Evolutionary conservation across 2,888 invertebrate genomes (phyloP).

Genomic region (Pyralis farinalis): DNA sequence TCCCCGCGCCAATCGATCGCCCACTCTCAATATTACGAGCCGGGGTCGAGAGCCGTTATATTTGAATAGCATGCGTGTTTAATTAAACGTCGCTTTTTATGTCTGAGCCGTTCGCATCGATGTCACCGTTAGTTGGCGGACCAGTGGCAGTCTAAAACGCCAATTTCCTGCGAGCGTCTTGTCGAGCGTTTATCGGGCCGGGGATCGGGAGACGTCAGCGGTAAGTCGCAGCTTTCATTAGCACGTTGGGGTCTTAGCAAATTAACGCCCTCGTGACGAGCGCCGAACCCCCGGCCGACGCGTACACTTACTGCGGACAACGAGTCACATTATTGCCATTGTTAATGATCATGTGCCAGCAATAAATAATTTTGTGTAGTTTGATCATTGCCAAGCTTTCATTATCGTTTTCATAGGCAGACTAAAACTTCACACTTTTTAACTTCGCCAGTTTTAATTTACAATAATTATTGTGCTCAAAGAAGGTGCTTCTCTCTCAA

Average conservation of each 20-base stretch:
- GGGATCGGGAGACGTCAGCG: conserved; percentile 60
- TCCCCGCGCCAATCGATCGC: conserved; percentile 66
- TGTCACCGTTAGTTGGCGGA: conserved; percentile 41
- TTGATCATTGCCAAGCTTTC: conserved; percentile 4
- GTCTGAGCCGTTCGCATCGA: conserved; percentile 23
- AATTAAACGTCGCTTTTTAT: conserved; percentile 33
- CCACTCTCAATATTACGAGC: conserved; percentile 57
- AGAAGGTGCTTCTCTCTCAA: too few species aligned
- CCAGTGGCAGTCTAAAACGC: conserved; percentile 57
- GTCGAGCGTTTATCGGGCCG: conserved; percentile 57
- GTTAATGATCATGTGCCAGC: conserved; percentile 50
- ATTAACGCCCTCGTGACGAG: conserved; percentile 72
- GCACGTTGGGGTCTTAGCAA: conserved; percentile 63
- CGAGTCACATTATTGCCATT: conserved; percentile 47
- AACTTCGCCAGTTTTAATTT: too few species aligned
- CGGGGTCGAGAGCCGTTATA: conserved; percentile 37
- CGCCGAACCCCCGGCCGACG: conserved; percentile 31
- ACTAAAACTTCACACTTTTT: too few species aligned
- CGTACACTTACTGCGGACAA: conserved; percentile 34
- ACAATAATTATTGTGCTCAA: too few species aligned
- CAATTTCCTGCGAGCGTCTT: conserved; percentile 75
- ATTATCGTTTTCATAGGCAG: background rate
- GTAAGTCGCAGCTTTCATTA: conserved; percentile 75
- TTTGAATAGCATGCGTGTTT: conserved; percentile 48
- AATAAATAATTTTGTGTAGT: conserved; percentile 16